A percentile compares a stretch with the other conserved stretches of the same genome.
Evolutionary conservation across 2,113 vertebrate genomes (phyloP).

Genomic region (Trogon melanurus): DNA sequence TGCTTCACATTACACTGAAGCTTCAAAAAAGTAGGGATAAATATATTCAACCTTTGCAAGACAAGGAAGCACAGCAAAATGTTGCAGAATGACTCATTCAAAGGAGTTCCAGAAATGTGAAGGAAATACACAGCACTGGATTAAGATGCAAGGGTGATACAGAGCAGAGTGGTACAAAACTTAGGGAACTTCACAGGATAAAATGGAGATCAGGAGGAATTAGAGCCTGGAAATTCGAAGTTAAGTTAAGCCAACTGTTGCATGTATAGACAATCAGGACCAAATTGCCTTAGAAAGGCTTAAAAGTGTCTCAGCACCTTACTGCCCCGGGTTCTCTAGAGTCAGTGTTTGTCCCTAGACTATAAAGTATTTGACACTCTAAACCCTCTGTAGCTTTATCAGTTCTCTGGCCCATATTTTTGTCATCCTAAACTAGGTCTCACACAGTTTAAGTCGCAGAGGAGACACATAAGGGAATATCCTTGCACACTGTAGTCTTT

Average conservation of each 20-base stretch:
- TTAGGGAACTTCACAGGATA: neutral
- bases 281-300: neutral
- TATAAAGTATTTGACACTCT: neutral
- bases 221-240: neutral
- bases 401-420: conserved; percentile 28
- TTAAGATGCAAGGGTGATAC: neutral
- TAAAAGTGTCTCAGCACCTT: neutral
- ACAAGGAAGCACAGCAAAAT: neutral
- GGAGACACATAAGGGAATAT: conserved; percentile 28
- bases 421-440: conserved; percentile 47
- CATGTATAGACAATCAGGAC: neutral
- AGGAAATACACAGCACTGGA: neutral
- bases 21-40: conserved; percentile 1
- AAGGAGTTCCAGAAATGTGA: neutral
- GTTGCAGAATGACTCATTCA: neutral
- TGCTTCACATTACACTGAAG: neutral
- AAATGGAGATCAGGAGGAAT: neutral
- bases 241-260: neutral
- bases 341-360: neutral
- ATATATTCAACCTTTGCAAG: neutral
- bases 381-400: neutral
- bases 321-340: neutral
- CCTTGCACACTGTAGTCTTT: neutral
- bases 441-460: conserved; percentile 1
- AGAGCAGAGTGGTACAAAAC: neutral